Evolutionary conservation across 2,888 invertebrate genomes (phyloP), one percentile per base, ranked within the genome.

Genomic region (Hedychridium roseum): DNA sequence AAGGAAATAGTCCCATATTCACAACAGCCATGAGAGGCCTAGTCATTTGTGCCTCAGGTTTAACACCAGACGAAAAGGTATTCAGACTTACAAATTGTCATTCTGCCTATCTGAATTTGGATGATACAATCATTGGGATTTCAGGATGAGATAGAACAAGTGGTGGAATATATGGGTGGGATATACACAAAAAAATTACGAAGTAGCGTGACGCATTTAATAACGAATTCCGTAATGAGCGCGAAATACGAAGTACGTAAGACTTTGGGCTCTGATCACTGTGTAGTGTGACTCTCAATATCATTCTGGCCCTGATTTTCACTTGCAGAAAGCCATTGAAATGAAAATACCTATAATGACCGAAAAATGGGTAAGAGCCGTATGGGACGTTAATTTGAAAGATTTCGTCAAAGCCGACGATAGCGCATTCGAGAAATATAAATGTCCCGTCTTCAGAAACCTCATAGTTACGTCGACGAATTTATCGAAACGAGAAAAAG

Each of bases 391-490:
- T 1, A 90, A 90, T 41, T 81, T 87, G 31, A 80, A 76, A 0
- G 79, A 83, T 40, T 86, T 85, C 60, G 78, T 90, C 0, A 81
- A 80, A 34, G 90, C 88, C 0, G 81, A 84, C 0, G 88, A 90
- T 54, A 53, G 80, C 0, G 83, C 85, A 41, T 94, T 93, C 69
- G 71, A 84, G 11, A 75, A 79, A 37, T 84, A 81, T 61, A 79
- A 81, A 65, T 84, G 89, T 72, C 90, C 90, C 0, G 81, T 90
- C 0, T 94, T 97, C 75, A 85, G 88, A 53, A 91, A 90, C 44
- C 81, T 94, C 1, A 84, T 86, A 62, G 85, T 94, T 2, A 91
- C 91, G 1, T 88, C 90, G 0, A 91, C 95, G 0, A 92, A 92
- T 7, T 80, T 94, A 14, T 72, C 81, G 1, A 80, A 82, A 52